Conservation (phyloP, 2,797 vertebrate genomes). For the Platalea minor region DNA sequence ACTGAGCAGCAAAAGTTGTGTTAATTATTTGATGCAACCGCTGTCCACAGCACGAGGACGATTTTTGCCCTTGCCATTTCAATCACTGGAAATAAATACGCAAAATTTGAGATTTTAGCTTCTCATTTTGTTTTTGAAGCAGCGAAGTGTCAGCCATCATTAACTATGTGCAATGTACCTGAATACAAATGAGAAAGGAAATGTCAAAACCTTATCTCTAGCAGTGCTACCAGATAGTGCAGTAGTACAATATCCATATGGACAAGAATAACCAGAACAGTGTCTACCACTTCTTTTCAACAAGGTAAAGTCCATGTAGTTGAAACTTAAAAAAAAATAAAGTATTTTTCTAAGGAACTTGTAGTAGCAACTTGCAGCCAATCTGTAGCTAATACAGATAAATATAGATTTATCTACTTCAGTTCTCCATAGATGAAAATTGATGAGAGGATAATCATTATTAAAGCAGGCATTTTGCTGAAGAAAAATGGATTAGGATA, state of each 20-base stretch:
- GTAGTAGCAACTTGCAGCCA: neutral
- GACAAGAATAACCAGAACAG: neutral
- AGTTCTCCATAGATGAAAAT: neutral
- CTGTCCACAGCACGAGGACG: neutral
- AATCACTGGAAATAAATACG: neutral
- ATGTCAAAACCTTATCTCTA: neutral
- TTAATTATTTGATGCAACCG: neutral
- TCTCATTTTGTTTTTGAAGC: conserved; percentile 6
- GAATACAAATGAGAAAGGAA: neutral
- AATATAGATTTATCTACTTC: neutral
- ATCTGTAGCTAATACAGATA: neutral
- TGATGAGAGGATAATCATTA: neutral
- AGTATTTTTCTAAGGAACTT: neutral
- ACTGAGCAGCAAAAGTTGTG: neutral
- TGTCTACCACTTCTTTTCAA: neutral
- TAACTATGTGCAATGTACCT: neutral
- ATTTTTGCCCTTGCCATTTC: neutral
- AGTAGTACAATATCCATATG: neutral
- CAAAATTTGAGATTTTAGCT: neutral
- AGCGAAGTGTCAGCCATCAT: neutral
- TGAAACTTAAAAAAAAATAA: neutral
- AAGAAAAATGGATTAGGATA: neutral
- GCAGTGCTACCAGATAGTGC: neutral
- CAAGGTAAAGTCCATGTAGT: neutral
- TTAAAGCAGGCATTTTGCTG: neutral